Base-by-base conservation (phyloP, 1,140 invertebrate species). In the Heliconius eleuchia region DNA sequence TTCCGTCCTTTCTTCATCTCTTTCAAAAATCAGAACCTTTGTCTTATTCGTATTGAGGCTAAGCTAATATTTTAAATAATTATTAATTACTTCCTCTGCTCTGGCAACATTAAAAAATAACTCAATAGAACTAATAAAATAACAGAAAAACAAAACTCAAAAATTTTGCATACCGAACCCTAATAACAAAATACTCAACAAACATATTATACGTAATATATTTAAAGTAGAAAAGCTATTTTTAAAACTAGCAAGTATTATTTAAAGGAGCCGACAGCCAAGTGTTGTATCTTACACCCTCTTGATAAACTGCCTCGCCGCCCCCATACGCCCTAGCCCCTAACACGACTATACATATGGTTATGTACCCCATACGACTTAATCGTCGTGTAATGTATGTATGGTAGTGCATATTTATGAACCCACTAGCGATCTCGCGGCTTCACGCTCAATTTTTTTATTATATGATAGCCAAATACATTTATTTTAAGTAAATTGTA, bases 201-300 rank as follows among this genome's bases (percentile, higher is more conserved):
- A 66, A 30, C 60, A 66, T 16, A 66, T 30, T 6, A 23, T 23
- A 57, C n/a, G n/a, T 60, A 66, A 30, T 23, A 66, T 5, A 30
- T 16, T 66, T 27, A 16, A 66, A 66, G n/a, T 30, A 66, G 60
- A 30, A 30, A 66, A 13, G 60, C 13, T 66, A 66, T 66, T 66
- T 66, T 66, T 66, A 66, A 66, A 66, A 75, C 74, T 60, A 75
- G 8, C 23, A 70, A 23, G 46, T 76, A 76, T 46, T 66, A 76
- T 76, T 70, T 76, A 70, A 76, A 76, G 42, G 57, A 66, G 74
- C 74, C 57, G 74, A 76, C 74, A 70, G 27, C 39, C 46, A 55
- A 57, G 77, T 78, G 55, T 78, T 79, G 60, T 66, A 77, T 34
- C 78, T 79, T 76, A 76, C 66, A 79, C 73, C 37, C 60, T 16